These are phyloP conservation scores for Tetragonisca angustula DNA, from an alignment of 2,888 invertebrate genomes.

Conservation along the genomic window DNA sequence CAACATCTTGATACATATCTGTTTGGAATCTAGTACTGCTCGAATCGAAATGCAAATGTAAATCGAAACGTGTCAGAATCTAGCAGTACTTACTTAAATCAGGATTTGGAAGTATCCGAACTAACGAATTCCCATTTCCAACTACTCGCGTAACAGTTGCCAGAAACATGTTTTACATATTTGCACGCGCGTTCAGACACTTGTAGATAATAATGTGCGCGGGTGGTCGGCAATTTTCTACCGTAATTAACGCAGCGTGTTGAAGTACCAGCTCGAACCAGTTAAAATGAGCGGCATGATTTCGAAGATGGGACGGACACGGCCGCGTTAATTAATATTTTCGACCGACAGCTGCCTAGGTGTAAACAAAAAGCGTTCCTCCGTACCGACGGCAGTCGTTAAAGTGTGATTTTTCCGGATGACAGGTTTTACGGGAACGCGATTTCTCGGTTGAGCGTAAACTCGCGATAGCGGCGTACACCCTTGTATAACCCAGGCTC, in stretches of 20 bases:
- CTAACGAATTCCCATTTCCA: no score
- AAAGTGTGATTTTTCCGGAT: constrained; percentile 59
- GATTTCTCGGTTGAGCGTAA: constrained; percentile 49
- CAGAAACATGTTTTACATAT: no score
- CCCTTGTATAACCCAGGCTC: constrained; percentile 7
- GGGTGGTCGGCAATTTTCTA: background rate
- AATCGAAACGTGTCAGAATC: no score
- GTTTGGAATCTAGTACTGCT: no score
- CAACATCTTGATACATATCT: no score
- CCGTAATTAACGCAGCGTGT: background rate
- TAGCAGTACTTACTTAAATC: no score
- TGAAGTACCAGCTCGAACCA: background rate
- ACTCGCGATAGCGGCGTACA: constrained; percentile 21
- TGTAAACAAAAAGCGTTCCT: constrained; percentile 35
- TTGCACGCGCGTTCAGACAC: no score
- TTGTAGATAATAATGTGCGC: no score
- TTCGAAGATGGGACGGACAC: background rate
- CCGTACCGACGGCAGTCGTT: constrained; percentile 42
- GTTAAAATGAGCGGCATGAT: constrained; percentile 27
- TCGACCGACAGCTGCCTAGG: background rate
- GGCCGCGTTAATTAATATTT: constrained; percentile 45
- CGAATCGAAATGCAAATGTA: no score
- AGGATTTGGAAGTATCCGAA: no score
- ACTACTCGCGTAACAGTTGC: no score
- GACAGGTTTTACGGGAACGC: constrained; percentile 54